Base-by-base conservation (phyloP, 2,888 invertebrate species). In the Tiliacea citrago region DNA sequence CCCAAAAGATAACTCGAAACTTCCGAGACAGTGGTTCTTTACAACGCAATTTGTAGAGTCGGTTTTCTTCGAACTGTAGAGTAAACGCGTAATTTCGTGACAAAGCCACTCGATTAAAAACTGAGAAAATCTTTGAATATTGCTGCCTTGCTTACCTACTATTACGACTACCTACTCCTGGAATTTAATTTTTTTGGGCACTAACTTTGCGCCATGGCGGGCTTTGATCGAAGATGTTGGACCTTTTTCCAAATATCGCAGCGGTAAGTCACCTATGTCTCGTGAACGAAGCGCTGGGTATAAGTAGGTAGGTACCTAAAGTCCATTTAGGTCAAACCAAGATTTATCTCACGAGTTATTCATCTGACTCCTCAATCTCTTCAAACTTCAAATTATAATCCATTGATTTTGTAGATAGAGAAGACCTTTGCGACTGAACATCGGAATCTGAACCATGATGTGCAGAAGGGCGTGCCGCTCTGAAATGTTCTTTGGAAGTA, bases 311-410 rank as follows among this genome's bases (percentile, higher is more conserved):
- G 3, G 16, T 10, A 39, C 5, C 12, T 24, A 66, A 21, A 70
- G 4, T 51, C 21, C n/a, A 39, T 12, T 39, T 18, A 35, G 42
- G 12, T 24, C 35, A 35, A 61, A 35, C 21, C 35, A 18, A 24
- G 24, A 73, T 55, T 53, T 4, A 21, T 39, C 18, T 57, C 12
- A 42, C 5, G 1, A 55, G 9, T 24, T 81, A 81, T 39, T 81
- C 65, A 55, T 79, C 79, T 4, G 65, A 75, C 35, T 81, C 81
- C 16, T 78, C 77, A 49, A 71, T 45, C n/a, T 77, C 71, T 9
- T 79, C 82, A 18, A 55, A 49, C 13, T 79, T 79, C 39, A 79
- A 42, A 29, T 60, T 35, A 49, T 61, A 53, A n/a, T 81, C 68
- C 13, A 47, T 29, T 35, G 82, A 68, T 58, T 81, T 81, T 0